phyloP scores from a whole-genome alignment of 2,888 invertebrate species.

The Odontothrips loti region DNA sequence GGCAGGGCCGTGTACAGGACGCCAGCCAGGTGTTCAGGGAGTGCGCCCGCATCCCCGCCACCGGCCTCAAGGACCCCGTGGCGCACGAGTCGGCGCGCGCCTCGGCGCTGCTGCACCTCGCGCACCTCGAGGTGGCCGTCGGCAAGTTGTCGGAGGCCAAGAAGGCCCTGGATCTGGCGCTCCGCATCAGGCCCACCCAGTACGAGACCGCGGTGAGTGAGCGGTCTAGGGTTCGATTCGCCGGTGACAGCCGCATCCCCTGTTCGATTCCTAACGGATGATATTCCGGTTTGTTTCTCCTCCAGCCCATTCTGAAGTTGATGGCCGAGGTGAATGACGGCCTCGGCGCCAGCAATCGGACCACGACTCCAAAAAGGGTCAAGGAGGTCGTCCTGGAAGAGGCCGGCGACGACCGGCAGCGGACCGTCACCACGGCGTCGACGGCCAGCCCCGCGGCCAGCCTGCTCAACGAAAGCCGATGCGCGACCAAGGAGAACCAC shows the following conservation, averaged over 20 bases:
- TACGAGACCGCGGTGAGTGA: not conserved
- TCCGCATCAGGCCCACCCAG: not conserved
- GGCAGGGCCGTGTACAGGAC: conserved; percentile 3
- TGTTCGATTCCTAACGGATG: not conserved
- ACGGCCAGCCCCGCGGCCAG: not conserved
- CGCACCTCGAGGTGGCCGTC: not conserved
- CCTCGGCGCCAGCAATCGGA: not conserved
- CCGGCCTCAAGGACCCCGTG: not conserved
- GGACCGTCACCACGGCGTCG: not conserved
- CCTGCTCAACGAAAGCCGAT: not conserved
- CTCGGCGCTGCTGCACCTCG: not conserved
- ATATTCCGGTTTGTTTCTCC: not conserved
- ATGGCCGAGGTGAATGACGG: not conserved
- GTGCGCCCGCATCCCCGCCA: not conserved
- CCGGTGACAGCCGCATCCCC: not conserved
- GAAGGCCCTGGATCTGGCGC: not conserved
- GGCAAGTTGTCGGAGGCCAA: not conserved
- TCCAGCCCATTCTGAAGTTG: not conserved
- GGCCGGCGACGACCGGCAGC: not conserved
- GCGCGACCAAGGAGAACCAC: not conserved
- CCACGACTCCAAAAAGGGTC: not conserved
- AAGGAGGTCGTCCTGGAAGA: not conserved
- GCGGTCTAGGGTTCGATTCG: not conserved
- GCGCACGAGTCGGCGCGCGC: conserved; percentile 6
- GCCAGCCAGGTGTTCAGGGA: not conserved